These are phyloP conservation scores for Chorisops tibialis DNA, from an alignment of 2,888 invertebrate species.

Conservation along the genomic window DNA sequence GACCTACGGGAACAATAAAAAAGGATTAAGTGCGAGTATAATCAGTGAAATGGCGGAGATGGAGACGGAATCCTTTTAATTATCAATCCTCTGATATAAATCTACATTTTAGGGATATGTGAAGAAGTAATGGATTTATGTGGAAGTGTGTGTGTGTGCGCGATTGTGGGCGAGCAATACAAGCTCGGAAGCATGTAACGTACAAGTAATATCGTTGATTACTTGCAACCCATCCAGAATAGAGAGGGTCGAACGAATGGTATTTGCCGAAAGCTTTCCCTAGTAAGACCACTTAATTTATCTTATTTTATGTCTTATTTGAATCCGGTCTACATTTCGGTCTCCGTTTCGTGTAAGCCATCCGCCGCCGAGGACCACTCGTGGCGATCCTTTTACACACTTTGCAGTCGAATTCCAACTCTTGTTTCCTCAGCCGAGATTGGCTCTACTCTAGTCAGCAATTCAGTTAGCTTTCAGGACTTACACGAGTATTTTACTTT, in stretches of 20 bases:
- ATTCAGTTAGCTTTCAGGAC: slow-evolving; percentile 5
- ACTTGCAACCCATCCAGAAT: background rate
- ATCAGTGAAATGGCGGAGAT: slow-evolving; percentile 23
- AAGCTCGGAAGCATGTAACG: slow-evolving; percentile 8
- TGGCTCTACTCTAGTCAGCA: slow-evolving; percentile 11
- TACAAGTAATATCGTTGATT: slow-evolving; percentile 17
- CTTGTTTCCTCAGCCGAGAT: background rate
- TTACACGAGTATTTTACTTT: slow-evolving; percentile 13
- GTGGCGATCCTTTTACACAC: background rate
- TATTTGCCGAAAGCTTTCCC: slow-evolving; percentile 21
- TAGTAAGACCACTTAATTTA: slow-evolving; percentile 33
- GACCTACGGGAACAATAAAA: slow-evolving; percentile 29
- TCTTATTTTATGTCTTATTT: slow-evolving; percentile 33
- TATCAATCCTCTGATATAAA: slow-evolving; percentile 29
- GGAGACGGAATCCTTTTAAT: slow-evolving; percentile 29
- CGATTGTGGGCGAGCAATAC: background rate
- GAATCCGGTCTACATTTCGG: slow-evolving; percentile 20
- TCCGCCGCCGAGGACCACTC: background rate
- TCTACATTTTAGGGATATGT: slow-evolving; percentile 10
- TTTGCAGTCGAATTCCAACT: background rate
- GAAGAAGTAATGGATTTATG: too few relatives aligned
- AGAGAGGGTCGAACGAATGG: slow-evolving; percentile 10
- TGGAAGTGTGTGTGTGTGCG: too few relatives aligned
- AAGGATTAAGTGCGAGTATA: slow-evolving; percentile 31
- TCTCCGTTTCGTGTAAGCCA: background rate